Conservation (phyloP, 2,797 vertebrate genomes). For the Enteromius treurensis region DNA sequence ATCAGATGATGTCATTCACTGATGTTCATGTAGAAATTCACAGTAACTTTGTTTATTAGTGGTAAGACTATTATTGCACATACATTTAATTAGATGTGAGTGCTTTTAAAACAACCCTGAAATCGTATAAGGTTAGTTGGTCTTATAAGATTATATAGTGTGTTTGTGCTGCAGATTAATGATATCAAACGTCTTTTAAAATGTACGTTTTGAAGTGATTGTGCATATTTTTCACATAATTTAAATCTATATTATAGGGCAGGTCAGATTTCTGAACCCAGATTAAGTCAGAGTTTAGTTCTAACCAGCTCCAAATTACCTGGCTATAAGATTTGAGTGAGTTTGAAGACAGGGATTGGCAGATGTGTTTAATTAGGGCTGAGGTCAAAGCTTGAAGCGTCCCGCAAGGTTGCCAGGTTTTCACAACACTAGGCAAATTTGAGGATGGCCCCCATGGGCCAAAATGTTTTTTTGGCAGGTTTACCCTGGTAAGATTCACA, state of each 20-base stretch:
- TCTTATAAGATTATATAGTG: background rate
- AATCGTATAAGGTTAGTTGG: background rate
- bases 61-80: background rate
- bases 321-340: background rate
- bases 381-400: background rate
- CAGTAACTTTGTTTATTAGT: background rate
- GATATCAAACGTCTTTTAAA: background rate
- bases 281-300: background rate
- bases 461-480: too few species aligned
- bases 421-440: background rate
- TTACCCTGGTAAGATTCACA: too few species aligned
- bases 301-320: background rate
- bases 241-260: background rate
- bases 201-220: background rate
- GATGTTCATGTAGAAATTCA: background rate
- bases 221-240: background rate
- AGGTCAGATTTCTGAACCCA: background rate
- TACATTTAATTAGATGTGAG: background rate
- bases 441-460: too few species aligned
- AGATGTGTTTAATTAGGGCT: background rate
- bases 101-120: background rate
- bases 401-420: background rate
- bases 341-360: background rate
- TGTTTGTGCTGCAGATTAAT: background rate
- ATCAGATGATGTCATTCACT: background rate